A percentile compares a stretch with the other conserved stretches of the same genome.
Evolutionary conservation across 2,113 vertebrate species (phyloP).

Genomic region (Cyanoderma ruficeps): DNA sequence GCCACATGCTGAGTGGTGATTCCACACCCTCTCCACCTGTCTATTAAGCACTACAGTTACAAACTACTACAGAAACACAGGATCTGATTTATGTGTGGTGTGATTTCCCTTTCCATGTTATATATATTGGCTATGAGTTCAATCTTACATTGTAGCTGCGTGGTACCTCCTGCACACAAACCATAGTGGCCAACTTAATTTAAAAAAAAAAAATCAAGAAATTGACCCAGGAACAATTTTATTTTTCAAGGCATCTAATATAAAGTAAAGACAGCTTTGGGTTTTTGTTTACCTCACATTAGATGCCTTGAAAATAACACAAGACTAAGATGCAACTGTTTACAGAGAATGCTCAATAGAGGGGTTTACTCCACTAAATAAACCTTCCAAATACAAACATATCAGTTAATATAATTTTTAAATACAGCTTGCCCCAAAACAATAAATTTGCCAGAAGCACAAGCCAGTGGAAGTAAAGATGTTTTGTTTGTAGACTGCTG

Average conservation of each 20-base stretch:
- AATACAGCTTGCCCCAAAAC: neutral
- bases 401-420: neutral
- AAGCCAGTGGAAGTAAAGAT: neutral
- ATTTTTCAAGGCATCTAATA: neutral
- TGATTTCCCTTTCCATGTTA: neutral
- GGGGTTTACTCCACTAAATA: neutral
- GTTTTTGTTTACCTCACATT: neutral
- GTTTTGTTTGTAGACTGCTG: too few species aligned
- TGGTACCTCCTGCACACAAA: neutral
- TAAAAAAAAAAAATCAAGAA: neutral
- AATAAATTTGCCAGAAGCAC: neutral
- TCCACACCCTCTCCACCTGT: neutral
- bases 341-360: neutral
- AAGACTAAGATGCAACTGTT: neutral
- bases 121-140: neutral
- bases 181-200: neutral
- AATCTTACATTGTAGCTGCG: neutral
- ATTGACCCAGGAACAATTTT: neutral
- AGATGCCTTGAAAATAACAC: neutral
- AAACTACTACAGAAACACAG: neutral
- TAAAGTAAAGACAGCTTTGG: neutral
- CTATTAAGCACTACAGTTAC: neutral
- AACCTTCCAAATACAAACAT: neutral
- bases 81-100: neutral
- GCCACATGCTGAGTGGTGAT: neutral